Evolutionary conservation across 2,797 vertebrate genomes (phyloP).

Genomic region (Chelonia mydas): DNA sequence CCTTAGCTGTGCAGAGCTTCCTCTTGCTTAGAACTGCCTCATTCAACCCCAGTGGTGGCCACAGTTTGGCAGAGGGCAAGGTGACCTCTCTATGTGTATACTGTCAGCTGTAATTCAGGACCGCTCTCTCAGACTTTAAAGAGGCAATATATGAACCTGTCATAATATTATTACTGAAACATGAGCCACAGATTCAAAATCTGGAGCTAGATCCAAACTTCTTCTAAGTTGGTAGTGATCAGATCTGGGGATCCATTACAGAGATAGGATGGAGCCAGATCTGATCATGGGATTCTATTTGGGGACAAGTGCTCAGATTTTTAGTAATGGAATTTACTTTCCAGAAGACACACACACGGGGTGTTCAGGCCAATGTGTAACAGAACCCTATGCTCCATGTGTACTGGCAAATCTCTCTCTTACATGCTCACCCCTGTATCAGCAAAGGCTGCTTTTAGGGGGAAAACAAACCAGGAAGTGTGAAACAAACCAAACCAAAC

Average conservation of each 20-base stretch:
- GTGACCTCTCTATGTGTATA: not conserved
- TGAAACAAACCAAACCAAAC: not conserved
- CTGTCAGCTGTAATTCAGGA: not conserved
- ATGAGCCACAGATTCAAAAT: not conserved
- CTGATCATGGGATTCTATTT: not conserved
- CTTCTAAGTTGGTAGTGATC: not conserved
- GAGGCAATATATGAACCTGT: not conserved
- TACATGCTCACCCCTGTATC: not conserved
- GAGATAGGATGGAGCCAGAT: not conserved
- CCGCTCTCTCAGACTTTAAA: not conserved
- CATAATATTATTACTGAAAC: not conserved
- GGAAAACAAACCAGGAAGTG: not conserved
- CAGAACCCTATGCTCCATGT: not conserved
- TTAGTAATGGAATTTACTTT: not conserved
- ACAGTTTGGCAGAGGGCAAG: not conserved
- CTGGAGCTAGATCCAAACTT: not conserved
- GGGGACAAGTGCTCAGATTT: constrained; percentile 16
- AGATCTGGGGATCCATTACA: not conserved
- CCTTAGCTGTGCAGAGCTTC: not conserved
- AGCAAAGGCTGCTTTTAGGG: constrained; percentile 44
- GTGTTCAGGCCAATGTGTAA: constrained; percentile 11
- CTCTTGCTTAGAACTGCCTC: not conserved
- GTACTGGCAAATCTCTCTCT: not conserved
- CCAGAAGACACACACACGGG: not conserved
- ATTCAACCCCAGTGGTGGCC: not conserved